phyloP scores from a whole-genome alignment of 1,140 invertebrate species.

The Meloidogyne exigua region DNA sequence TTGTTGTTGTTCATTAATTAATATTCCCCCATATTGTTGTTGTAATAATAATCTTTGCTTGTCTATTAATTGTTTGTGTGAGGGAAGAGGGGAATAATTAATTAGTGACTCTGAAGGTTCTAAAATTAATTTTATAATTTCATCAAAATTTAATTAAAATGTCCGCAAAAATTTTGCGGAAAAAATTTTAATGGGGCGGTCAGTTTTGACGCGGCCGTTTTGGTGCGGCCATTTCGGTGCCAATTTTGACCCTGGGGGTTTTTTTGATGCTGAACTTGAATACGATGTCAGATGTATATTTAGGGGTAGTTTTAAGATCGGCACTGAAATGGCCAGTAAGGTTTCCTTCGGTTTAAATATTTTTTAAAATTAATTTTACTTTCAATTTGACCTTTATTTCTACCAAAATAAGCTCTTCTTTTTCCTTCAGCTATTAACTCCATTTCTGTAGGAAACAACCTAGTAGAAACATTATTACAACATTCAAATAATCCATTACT shows the following conservation, averaged over 20 bases:
- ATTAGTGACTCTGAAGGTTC: background rate
- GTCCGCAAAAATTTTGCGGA: background rate
- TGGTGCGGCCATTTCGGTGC: no score
- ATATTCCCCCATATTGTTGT: background rate
- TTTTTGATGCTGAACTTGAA: no score
- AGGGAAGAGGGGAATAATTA: background rate
- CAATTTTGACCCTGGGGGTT: no score
- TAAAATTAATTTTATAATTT: background rate
- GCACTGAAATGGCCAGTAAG: background rate
- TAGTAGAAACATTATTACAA: background rate
- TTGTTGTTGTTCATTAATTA: background rate
- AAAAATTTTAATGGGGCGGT: no score
- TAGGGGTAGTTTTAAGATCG: no score
- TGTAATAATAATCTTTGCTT: background rate
- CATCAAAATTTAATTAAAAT: no score
- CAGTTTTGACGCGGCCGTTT: background rate
- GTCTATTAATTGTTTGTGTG: background rate
- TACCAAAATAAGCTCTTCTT: background rate
- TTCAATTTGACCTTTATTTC: background rate
- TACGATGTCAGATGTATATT: no score
- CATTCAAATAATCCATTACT: slow-evolving; percentile 20
- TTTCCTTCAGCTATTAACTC: background rate
- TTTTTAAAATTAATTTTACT: background rate
- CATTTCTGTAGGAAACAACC: background rate
- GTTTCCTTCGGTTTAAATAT: no score